Evolutionary conservation across 2,113 vertebrate species (phyloP).

Genomic region (Numenius arquata): DNA sequence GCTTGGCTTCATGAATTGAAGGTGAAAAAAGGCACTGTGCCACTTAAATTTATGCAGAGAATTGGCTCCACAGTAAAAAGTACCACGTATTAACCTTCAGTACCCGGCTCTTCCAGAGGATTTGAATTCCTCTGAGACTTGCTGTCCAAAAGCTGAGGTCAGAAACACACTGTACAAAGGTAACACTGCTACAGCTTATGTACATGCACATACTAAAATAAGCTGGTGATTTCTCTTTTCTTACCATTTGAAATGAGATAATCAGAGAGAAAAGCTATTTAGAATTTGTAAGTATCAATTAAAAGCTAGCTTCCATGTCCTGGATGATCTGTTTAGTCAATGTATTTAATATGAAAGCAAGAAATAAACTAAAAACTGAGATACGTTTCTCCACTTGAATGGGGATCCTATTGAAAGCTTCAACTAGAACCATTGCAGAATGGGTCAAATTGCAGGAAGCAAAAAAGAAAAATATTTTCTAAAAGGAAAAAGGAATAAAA

Average conservation of each 20-base stretch:
- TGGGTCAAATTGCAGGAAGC: neutral
- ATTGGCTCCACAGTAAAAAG: neutral
- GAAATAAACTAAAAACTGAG: neutral
- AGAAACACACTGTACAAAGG: neutral
- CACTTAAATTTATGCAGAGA: neutral
- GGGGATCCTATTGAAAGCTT: neutral
- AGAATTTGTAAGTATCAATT: neutral
- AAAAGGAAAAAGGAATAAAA: neutral
- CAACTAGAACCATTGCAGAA: neutral
- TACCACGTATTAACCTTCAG: neutral
- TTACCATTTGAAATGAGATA: neutral
- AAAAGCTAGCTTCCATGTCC: neutral
- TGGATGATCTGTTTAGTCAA: neutral
- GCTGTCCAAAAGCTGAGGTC: neutral
- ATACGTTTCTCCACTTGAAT: neutral
- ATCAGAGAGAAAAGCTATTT: neutral
- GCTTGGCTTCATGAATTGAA: neutral
- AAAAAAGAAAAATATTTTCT: neutral
- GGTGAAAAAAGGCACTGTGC: neutral
- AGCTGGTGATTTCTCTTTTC: neutral
- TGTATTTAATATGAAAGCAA: neutral
- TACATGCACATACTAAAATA: neutral
- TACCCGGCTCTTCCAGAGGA: neutral
- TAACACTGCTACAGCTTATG: neutral
- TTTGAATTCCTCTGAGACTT: neutral